Percentiles rank a stretch among this genome's conserved stretches.
phyloP scores from a whole-genome alignment of 2,113 vertebrate species.

The Arothron firmamentum region DNA sequence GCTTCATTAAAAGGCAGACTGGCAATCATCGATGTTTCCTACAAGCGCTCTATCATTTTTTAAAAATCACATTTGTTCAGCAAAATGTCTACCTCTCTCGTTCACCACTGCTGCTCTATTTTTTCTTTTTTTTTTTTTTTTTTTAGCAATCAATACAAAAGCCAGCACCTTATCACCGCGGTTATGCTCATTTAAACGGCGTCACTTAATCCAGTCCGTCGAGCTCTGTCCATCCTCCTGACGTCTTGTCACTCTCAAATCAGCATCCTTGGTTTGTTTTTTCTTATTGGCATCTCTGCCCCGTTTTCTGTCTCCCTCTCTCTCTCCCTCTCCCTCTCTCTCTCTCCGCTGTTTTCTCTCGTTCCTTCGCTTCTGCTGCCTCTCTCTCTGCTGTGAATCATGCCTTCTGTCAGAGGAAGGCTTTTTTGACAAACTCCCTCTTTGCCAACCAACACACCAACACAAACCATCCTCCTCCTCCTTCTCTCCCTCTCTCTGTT shows the following conservation, averaged over 20 bases:
- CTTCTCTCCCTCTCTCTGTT: constrained; percentile 39
- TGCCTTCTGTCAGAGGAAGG: constrained; percentile 71
- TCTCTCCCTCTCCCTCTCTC: constrained; percentile 39
- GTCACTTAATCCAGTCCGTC: constrained; percentile 41
- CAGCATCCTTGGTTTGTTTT: constrained; percentile 49
- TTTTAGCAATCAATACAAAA: constrained; percentile 49
- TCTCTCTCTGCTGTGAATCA: constrained; percentile 61
- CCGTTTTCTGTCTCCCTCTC: constrained; percentile 17
- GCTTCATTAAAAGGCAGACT: constrained; percentile 28
- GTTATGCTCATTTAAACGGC: constrained; percentile 46
- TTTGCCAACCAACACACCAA: constrained; percentile 73
- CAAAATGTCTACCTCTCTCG: constrained; percentile 27
- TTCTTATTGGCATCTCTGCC: constrained; percentile 57
- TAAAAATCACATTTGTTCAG: constrained; percentile 19
- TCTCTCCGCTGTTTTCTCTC: constrained; percentile 43
- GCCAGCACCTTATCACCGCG: constrained; percentile 56
- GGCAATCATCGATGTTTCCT: constrained; percentile 28
- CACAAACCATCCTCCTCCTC: constrained; percentile 50
- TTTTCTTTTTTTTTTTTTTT: constrained; percentile 34
- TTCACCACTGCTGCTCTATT: constrained; percentile 56
- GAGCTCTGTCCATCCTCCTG: constrained; percentile 35
- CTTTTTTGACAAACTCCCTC: constrained; percentile 67
- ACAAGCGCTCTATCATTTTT: constrained; percentile 40
- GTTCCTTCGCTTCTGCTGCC: constrained; percentile 29
- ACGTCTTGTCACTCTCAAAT: constrained; percentile 48